Percentiles rank a stretch among this genome's conserved stretches.
phyloP scores from a whole-genome alignment of 1,140 invertebrate genomes.

The Neuroterus valhalla region DNA sequence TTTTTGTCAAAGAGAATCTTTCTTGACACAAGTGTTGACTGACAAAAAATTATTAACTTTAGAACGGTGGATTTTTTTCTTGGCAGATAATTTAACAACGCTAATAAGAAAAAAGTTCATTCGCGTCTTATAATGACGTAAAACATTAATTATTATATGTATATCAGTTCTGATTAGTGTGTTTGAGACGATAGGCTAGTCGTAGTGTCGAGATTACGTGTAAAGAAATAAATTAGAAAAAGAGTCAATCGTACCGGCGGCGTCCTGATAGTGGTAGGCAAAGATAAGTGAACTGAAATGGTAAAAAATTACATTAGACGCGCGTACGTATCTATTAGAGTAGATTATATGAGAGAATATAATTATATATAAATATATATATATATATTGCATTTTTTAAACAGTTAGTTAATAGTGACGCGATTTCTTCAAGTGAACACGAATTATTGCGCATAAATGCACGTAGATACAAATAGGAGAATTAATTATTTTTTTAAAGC shows the following conservation, averaged over 20 bases:
- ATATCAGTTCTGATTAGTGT: slow-evolving; percentile 8
- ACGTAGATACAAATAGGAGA: slow-evolving; percentile 8
- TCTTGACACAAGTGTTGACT: not conserved
- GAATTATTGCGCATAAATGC: slow-evolving; percentile 25
- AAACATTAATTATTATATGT: not conserved
- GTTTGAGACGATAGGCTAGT: slow-evolving; percentile 20
- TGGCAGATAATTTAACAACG: not conserved
- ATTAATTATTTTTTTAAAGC: slow-evolving; percentile 17
- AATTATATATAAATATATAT: slow-evolving; percentile 52
- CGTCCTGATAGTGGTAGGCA: slow-evolving; percentile 44
- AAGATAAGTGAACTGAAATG: slow-evolving; percentile 37
- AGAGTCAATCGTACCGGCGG: slow-evolving; percentile 40
- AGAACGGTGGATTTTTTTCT: slow-evolving; percentile 13
- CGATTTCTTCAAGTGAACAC: slow-evolving; percentile 23
- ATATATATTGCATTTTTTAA: slow-evolving; percentile 55
- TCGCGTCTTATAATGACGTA: slow-evolving; percentile 10
- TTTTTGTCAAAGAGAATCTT: not conserved
- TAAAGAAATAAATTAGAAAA: slow-evolving; percentile 34
- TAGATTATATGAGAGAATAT: slow-evolving; percentile 53
- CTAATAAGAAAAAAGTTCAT: not conserved
- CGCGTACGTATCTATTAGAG: slow-evolving; percentile 53
- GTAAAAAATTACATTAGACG: slow-evolving; percentile 51
- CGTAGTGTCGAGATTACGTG: slow-evolving; percentile 25
- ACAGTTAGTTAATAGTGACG: slow-evolving; percentile 37
- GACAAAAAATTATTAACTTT: not conserved